Conservation (phyloP, 2,888 invertebrate genomes). For the Cylloceria caligata region DNA sequence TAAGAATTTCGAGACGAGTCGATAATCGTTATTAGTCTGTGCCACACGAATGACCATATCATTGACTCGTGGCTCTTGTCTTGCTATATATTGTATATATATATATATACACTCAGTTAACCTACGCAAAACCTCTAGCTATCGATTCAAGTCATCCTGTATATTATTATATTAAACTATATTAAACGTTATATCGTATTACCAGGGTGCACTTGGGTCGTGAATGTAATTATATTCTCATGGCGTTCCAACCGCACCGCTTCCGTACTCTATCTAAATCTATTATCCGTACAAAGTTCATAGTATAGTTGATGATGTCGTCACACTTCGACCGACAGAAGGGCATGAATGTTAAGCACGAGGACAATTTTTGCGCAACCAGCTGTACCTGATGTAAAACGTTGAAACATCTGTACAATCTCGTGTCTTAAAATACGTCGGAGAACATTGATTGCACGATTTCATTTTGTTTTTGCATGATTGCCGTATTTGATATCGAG, state of each 20-base stretch:
- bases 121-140: conserved; percentile 3
- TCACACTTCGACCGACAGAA: conserved; percentile 9
- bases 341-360: not conserved
- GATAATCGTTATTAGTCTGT: no score
- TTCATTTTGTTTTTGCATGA: no score
- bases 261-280: conserved; percentile 55
- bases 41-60: no score
- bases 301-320: conserved; percentile 27
- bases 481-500: no score
- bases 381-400: no score
- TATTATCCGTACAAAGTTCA: conserved; percentile 41
- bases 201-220: conserved; percentile 59
- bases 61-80: no score
- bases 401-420: not conserved
- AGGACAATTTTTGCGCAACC: no score
- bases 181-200: conserved; percentile 63
- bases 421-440: no score
- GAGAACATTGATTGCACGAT: no score
- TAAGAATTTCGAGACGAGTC: no score
- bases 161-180: conserved; percentile 61
- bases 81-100: no score
- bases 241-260: conserved; percentile 46
- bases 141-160: conserved; percentile 59
- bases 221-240: conserved; percentile 51
- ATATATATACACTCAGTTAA: not conserved